phyloP scores from a whole-genome alignment of 2,888 invertebrate genomes.

The Microplitis deprimator region DNA sequence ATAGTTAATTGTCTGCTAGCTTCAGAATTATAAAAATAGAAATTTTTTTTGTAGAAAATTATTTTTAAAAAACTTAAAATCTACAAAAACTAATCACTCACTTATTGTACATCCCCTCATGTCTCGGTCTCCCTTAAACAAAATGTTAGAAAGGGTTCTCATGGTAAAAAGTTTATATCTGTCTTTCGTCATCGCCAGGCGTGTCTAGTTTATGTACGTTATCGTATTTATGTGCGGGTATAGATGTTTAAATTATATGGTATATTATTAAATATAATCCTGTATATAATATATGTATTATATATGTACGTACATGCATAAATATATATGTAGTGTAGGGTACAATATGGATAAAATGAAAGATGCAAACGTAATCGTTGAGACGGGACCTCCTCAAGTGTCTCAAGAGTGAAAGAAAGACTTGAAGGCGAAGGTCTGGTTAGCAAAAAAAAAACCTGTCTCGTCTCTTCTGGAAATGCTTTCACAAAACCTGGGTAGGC shows the following conservation, averaged over 20 bases:
- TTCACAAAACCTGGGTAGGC: slow-evolving; percentile 36
- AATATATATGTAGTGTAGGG: not conserved
- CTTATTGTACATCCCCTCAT: too few relatives aligned
- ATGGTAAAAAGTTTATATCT: not conserved
- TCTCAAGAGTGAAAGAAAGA: slow-evolving; percentile 19
- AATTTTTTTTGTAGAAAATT: too few relatives aligned
- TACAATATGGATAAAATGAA: not conserved
- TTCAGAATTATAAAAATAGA: too few relatives aligned
- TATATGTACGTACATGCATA: not conserved
- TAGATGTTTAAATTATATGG: not conserved
- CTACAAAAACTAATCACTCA: too few relatives aligned
- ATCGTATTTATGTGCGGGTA: not conserved
- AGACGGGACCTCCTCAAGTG: slow-evolving; percentile 30
- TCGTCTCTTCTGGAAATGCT: slow-evolving; percentile 41
- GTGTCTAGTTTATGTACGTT: not conserved
- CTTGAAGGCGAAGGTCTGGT: slow-evolving; percentile 6
- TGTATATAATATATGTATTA: not conserved
- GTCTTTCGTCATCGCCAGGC: not conserved
- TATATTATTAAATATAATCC: not conserved
- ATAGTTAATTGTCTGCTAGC: too few relatives aligned
- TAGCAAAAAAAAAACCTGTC: slow-evolving; percentile 32
- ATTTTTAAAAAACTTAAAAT: too few relatives aligned
- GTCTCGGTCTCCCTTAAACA: not conserved
- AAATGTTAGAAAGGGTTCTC: not conserved
- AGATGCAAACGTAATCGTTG: slow-evolving; percentile 43